These are phyloP conservation scores for Salpingus planirostris DNA, from an alignment of 2,888 invertebrate species.

Conservation along the genomic window DNA sequence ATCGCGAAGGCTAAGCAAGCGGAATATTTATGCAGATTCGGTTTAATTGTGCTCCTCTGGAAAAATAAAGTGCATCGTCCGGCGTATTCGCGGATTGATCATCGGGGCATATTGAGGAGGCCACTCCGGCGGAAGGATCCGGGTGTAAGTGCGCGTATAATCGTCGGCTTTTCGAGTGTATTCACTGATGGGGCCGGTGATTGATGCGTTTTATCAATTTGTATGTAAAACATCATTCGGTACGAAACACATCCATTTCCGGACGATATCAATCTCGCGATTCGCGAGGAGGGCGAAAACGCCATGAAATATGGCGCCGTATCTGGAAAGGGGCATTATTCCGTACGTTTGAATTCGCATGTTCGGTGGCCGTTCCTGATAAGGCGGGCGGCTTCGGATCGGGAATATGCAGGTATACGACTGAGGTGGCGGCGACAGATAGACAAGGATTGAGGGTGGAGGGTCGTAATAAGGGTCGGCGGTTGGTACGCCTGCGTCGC, in stretches of 20 bases:
- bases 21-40: too few species aligned
- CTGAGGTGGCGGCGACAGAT: slow-evolving; percentile 40
- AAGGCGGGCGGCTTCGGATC: slow-evolving; percentile 45
- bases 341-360: slow-evolving; percentile 10
- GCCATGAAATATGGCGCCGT: slow-evolving; percentile 8
- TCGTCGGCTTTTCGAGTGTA: too few species aligned
- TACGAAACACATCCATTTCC: slow-evolving; percentile 16
- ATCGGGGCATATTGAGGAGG: too few species aligned
- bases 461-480: slow-evolving; percentile 2
- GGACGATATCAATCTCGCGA: slow-evolving; percentile 11
- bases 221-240: slow-evolving; percentile 15
- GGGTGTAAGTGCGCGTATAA: too few species aligned
- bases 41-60: too few species aligned
- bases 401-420: slow-evolving; percentile 47
- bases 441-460: slow-evolving; percentile 30
- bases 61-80: too few species aligned
- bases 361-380: slow-evolving; percentile 10
- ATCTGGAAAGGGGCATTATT: slow-evolving; percentile 3
- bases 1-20: too few species aligned
- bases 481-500: slow-evolving; percentile 41
- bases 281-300: slow-evolving; percentile 4
- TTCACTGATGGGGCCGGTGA: too few species aligned
- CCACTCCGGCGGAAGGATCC: too few species aligned
- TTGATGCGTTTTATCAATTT: slow-evolving; percentile 16
- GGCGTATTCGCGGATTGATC: too few species aligned